phyloP scores from a whole-genome alignment of 2,113 vertebrate species.

The Oncorhynchus clarkii region DNA sequence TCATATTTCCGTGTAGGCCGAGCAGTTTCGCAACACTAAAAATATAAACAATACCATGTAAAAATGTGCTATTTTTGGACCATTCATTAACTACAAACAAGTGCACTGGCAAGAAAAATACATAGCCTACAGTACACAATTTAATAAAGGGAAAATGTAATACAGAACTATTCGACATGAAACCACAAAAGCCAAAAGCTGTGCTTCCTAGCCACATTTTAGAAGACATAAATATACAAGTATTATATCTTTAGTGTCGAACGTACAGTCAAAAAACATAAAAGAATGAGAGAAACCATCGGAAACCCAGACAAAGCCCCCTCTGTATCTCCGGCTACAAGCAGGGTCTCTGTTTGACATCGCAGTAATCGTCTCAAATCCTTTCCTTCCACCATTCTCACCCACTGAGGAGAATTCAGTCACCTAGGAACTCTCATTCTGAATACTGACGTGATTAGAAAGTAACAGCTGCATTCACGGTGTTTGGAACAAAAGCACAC shows the following conservation, averaged over 20 bases:
- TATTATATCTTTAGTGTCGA: neutral
- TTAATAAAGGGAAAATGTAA: neutral
- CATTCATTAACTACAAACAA: no score
- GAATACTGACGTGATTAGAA: slow-evolving; percentile 2
- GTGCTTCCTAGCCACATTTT: no score
- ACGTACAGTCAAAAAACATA: neutral
- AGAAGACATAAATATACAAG: no score
- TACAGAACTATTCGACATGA: no score
- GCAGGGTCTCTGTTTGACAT: slow-evolving; percentile 6
- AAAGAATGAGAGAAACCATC: neutral
- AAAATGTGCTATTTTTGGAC: no score
- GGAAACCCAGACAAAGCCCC: neutral
- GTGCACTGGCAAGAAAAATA: neutral
- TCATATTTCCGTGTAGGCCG: no score
- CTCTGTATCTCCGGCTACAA: neutral
- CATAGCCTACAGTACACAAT: neutral
- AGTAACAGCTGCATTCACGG: neutral
- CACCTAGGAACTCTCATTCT: neutral
- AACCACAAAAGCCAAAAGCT: no score
- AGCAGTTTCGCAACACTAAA: no score
- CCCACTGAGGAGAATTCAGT: slow-evolving; percentile 9
- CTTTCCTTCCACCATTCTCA: slow-evolving; percentile 6
- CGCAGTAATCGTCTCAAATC: slow-evolving; percentile 9
- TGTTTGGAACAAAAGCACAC: neutral
- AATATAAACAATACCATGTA: no score